Percentiles rank a stretch among this genome's conserved stretches.
phyloP scores from a whole-genome alignment of 2,113 vertebrate species.

The Proteles cristata region DNA sequence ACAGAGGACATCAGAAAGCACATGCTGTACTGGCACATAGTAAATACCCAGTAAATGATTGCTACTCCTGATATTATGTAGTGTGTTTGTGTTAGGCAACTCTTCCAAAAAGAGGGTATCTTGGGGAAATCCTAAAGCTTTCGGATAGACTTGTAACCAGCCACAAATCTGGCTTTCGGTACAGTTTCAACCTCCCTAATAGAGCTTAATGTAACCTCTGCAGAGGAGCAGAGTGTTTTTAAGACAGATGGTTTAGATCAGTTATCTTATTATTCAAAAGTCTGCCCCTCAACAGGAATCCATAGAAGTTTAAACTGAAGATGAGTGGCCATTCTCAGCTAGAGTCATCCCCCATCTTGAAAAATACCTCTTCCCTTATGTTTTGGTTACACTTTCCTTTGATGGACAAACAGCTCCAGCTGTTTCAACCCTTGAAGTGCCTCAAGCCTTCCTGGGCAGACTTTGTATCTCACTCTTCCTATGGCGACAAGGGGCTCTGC shows the following conservation, averaged over 20 bases:
- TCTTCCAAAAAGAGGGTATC: neutral
- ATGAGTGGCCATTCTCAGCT: slow-evolving; percentile 58
- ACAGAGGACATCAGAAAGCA: neutral
- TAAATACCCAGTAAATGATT: neutral
- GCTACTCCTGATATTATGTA: neutral
- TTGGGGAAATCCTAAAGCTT: neutral
- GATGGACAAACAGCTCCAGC: slow-evolving; percentile 69
- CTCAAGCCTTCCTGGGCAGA: slow-evolving; percentile 25
- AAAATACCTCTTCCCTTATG: slow-evolving; percentile 56
- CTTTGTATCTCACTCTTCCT: neutral
- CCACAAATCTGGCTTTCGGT: slow-evolving; percentile 2
- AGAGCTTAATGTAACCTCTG: slow-evolving; percentile 12
- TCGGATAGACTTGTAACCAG: neutral
- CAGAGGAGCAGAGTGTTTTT: slow-evolving; percentile 16
- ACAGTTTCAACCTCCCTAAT: slow-evolving; percentile 11
- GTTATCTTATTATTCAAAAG: slow-evolving; percentile 73
- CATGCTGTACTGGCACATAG: neutral
- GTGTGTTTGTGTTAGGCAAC: neutral
- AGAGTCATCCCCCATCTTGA: slow-evolving; percentile 55
- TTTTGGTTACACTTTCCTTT: slow-evolving; percentile 73
- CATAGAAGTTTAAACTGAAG: slow-evolving; percentile 67
- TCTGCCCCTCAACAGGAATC: slow-evolving; percentile 65
- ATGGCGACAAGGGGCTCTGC: neutral
- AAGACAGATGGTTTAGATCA: slow-evolving; percentile 76
- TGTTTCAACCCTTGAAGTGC: slow-evolving; percentile 58